These are phyloP conservation scores for Sphaerophoria taeniata DNA, from an alignment of 2,888 invertebrate species.

Conservation along the genomic window DNA sequence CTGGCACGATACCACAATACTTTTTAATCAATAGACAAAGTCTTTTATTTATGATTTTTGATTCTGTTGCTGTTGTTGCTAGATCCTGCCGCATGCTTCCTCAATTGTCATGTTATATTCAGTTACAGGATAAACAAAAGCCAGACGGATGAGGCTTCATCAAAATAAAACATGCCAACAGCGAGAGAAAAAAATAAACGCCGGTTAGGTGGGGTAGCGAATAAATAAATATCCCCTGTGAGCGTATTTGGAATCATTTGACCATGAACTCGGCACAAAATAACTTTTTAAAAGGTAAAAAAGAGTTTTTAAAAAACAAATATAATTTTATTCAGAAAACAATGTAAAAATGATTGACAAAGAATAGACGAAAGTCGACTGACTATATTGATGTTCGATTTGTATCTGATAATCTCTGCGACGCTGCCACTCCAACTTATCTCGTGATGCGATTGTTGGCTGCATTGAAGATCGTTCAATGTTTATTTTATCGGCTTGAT, in stretches of 20 bases:
- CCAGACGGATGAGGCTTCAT: conserved; percentile 29
- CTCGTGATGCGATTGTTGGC: no score
- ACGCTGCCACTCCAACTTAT: no score
- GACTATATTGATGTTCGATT: no score
- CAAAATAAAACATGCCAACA: conserved; percentile 1
- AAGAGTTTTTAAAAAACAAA: no score
- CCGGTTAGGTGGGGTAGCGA: background rate
- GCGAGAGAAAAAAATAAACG: conserved; percentile 4
- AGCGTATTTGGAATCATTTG: conserved; percentile 62
- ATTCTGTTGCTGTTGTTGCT: conserved; percentile 26
- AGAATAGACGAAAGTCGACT: no score
- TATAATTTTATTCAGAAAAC: no score
- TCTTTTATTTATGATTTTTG: conserved; percentile 19
- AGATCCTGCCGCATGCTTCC: conserved; percentile 51
- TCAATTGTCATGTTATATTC: conserved; percentile 44
- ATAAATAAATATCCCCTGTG: conserved; percentile 6
- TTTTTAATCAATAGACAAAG: conserved; percentile 46
- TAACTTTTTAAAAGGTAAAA: no score
- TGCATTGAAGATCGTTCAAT: no score
- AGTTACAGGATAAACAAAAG: conserved; percentile 60
- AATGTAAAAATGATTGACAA: no score
- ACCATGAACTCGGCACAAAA: conserved; percentile 54
- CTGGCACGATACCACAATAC: conserved; percentile 47
- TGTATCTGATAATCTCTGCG: no score
- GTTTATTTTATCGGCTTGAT: no score